These are phyloP conservation scores for Zeuzera pyrina DNA, from an alignment of 2,888 invertebrate genomes.

Conservation along the genomic window DNA sequence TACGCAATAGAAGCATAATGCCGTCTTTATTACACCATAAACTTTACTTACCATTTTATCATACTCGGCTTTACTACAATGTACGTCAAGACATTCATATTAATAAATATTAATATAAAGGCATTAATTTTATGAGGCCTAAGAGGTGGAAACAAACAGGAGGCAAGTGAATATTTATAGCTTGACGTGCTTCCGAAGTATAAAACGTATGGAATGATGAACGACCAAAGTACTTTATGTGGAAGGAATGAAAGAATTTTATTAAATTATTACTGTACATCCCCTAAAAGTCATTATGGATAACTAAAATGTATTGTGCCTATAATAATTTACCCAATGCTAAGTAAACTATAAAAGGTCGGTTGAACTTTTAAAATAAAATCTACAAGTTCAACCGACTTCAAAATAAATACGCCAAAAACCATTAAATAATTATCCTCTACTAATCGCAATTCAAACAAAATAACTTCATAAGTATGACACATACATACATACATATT, in stretches of 20 bases:
- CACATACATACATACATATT: too few relatives aligned
- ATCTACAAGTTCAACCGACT: too few relatives aligned
- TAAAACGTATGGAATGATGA: slow-evolving; percentile 30
- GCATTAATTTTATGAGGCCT: slow-evolving; percentile 66
- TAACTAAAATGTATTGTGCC: too few relatives aligned
- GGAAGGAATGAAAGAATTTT: slow-evolving; percentile 18
- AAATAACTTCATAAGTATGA: too few relatives aligned
- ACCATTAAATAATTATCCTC: too few relatives aligned
- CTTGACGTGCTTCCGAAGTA: slow-evolving; percentile 43
- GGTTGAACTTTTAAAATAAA: too few relatives aligned
- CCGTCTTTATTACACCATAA: slow-evolving; percentile 57
- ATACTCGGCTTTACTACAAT: slow-evolving; percentile 43
- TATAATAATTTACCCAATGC: too few relatives aligned
- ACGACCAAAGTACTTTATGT: slow-evolving; percentile 22
- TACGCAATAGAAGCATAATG: slow-evolving; percentile 36
- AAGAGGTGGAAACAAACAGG: slow-evolving; percentile 57
- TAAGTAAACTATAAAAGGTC: too few relatives aligned
- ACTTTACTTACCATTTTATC: slow-evolving; percentile 59
- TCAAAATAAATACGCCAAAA: too few relatives aligned
- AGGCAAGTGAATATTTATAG: slow-evolving; percentile 63
- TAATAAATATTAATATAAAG: slow-evolving; percentile 65
- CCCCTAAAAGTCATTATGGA: too few relatives aligned
- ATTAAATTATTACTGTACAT: too few relatives aligned
- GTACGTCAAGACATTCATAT: slow-evolving; percentile 45
- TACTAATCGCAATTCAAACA: too few relatives aligned